phyloP scores from a whole-genome alignment of 2,888 invertebrate species.

The Erebia ligea region DNA sequence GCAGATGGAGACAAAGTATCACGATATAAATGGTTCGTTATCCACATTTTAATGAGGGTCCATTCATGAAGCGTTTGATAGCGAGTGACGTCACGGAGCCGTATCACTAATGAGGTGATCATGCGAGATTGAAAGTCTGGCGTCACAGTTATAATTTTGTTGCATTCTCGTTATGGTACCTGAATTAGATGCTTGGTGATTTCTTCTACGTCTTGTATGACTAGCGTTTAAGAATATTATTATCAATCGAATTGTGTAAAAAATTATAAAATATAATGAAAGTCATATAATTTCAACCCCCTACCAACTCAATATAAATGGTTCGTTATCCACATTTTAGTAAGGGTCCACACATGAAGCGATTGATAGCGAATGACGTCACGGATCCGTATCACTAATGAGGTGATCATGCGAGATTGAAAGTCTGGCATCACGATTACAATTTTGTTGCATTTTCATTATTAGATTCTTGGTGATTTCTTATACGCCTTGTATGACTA shows the following conservation, averaged over 20 bases:
- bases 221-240: too few relatives aligned
- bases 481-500: neutral
- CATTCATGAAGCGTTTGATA: slow-evolving; percentile 39
- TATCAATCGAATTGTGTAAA: neutral
- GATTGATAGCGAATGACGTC: slow-evolving; percentile 47
- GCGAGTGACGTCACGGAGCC: slow-evolving; percentile 48
- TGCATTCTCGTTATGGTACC: slow-evolving; percentile 39
- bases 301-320: slow-evolving; percentile 32
- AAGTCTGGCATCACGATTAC: slow-evolving; percentile 45
- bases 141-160: slow-evolving; percentile 43
- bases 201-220: neutral
- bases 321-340: slow-evolving; percentile 42
- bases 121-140: slow-evolving; percentile 51
- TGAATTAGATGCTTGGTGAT: slow-evolving; percentile 32
- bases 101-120: slow-evolving; percentile 66
- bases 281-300: too few relatives aligned
- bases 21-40: slow-evolving; percentile 39
- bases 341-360: slow-evolving; percentile 33
- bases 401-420: slow-evolving; percentile 55
- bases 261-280: neutral
- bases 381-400: slow-evolving; percentile 63
- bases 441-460: slow-evolving; percentile 41
- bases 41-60: slow-evolving; percentile 41
- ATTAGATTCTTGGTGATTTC: slow-evolving; percentile 34
- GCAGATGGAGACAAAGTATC: slow-evolving; percentile 29